Percentiles rank a stretch among this genome's conserved stretches.
Evolutionary conservation across 2,888 invertebrate species (phyloP).

Genomic region (Baccha elongata): DNA sequence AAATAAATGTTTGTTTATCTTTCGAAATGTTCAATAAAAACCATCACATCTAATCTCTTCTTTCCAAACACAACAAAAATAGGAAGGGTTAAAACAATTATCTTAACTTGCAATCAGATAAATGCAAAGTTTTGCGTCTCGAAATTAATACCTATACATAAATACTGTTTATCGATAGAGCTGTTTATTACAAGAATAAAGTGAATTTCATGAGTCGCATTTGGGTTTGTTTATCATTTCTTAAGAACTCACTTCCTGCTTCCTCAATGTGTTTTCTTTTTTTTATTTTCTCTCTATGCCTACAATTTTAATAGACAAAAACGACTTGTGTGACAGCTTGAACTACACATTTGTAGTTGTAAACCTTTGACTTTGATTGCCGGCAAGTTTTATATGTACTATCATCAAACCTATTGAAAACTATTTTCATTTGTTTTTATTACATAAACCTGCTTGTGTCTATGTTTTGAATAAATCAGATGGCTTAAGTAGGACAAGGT

Average conservation of each 20-base stretch:
- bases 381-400: background rate
- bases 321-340: conserved; percentile 20
- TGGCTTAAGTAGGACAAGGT: conserved; percentile 58
- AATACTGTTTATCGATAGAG: background rate
- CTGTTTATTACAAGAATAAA: conserved; percentile 1
- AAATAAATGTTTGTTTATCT: no score
- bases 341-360: conserved; percentile 12
- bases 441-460: background rate
- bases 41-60: no score
- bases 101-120: background rate
- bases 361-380: conserved; percentile 11
- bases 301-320: conserved; percentile 2
- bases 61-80: no score
- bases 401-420: background rate
- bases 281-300: background rate
- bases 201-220: background rate
- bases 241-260: conserved; percentile 12
- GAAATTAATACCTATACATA: no score
- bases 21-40: no score
- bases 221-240: conserved; percentile 8
- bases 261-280: conserved; percentile 14
- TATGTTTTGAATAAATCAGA: conserved; percentile 32
- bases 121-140: background rate
- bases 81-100: no score
- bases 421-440: conserved; percentile 15